Evolutionary conservation across 2,797 vertebrate species (phyloP), one percentile per base, ranked within the genome.

Genomic region (Petrocephalus sullivani): DNA sequence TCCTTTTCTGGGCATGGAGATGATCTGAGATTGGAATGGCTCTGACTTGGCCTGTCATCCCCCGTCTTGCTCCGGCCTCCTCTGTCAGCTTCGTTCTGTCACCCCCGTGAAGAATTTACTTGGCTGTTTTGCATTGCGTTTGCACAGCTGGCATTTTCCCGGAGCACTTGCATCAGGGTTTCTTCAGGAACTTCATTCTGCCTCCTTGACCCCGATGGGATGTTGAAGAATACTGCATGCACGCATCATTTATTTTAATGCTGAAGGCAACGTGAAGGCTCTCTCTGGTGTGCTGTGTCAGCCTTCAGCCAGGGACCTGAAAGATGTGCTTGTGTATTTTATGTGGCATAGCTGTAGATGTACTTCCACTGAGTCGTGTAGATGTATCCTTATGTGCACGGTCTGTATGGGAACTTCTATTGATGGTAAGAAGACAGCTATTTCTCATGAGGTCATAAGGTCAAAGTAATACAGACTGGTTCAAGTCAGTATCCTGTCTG

Each of bases 401-500:
- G 41, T 54, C 46, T 54, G 81, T 28, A 21, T 84, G 51, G 41
- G 21, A 16, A 54, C 21, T 23, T 84, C n/a, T 54, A 9, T 83
- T 4, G n/a, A n/a, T 54, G 81, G 33, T 49, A 78, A 71, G 28
- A 14, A 28, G 64, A 71, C 12, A 21, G 21, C 1, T 84, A 16
- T 54, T 85, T 16, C 54, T 37, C 23, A 85, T 2, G 28, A 37
- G 84, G 56, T 54, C 84, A 58, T 14, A 10, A 60, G 84, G 83
- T 85, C 53, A 85, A 57, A 86, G 56, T 46, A 86, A 86, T 86
- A 86, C 84, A 86, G 84, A 54, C 28, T 85, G 53, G 53, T 57
- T 37, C 23, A 85, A 12, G 21, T 56, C n/a, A 86, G 84, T 86
- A n/a, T 37, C 56, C 84, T 41, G 54, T 86, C 56, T 58, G 56